phyloP scores from a whole-genome alignment of 92 coral and sea anemone genomes.

The Meandrina meandrites region DNA sequence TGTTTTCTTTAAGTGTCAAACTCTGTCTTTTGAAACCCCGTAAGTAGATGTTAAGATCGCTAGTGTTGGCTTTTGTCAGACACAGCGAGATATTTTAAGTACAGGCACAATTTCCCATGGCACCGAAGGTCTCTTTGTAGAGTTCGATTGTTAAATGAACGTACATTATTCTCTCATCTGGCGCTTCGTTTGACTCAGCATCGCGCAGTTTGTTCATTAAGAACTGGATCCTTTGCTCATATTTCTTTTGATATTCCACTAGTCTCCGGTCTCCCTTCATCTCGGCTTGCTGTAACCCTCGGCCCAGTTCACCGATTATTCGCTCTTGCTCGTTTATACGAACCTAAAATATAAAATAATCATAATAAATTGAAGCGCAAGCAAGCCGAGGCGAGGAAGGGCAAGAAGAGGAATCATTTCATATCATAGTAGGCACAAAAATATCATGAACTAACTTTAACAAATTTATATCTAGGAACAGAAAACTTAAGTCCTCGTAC shows the following conservation, averaged over 20 bases:
- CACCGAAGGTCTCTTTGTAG: background rate
- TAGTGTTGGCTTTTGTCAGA: too few relatives aligned
- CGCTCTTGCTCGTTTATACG: constrained; percentile 90
- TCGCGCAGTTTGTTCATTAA: constrained; percentile 88
- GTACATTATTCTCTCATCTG: constrained; percentile 55
- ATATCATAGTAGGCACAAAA: too few relatives aligned
- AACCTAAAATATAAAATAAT: constrained; percentile 26
- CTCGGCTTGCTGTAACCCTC: constrained; percentile 84
- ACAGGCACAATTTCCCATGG: background rate
- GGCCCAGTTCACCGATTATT: constrained; percentile 93
- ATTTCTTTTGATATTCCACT: constrained; percentile 81
- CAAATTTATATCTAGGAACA: too few relatives aligned
- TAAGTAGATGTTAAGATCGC: too few relatives aligned
- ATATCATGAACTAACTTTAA: too few relatives aligned
- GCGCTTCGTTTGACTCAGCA: constrained; percentile 52
- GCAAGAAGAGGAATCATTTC: too few relatives aligned
- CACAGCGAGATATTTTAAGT: too few relatives aligned
- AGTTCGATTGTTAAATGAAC: background rate
- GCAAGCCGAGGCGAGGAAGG: too few relatives aligned
- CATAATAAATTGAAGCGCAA: background rate
- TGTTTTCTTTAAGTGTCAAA: too few relatives aligned
- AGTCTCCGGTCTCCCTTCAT: constrained; percentile 87
- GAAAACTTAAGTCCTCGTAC: too few relatives aligned
- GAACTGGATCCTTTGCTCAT: constrained; percentile 93
- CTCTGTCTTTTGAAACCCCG: too few relatives aligned